Conservation (phyloP, 1,140 invertebrate genomes). For the Onthophagus taurus region DNA sequence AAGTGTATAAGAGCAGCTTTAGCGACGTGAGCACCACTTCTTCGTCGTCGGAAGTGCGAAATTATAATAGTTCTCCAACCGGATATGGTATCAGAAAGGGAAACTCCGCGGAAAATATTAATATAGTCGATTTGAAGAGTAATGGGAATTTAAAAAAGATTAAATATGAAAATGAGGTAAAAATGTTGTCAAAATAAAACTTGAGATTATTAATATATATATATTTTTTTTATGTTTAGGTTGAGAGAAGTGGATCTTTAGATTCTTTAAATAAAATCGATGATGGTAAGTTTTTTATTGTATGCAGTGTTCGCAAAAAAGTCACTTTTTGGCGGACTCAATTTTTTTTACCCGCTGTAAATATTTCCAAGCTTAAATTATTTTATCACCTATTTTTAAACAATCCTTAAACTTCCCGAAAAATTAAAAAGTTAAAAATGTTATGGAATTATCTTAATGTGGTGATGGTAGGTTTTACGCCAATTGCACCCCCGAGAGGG, state of each 20-base stretch:
- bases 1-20: slow-evolving; percentile 16
- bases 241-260: slow-evolving; percentile 40
- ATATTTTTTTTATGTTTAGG: slow-evolving; percentile 16
- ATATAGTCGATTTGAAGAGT: slow-evolving; percentile 22
- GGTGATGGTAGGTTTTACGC: slow-evolving; percentile 18
- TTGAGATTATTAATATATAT: slow-evolving; percentile 1
- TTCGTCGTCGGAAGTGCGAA: neutral
- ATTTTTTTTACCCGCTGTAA: too few relatives aligned
- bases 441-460: too few relatives aligned
- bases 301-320: neutral
- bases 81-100: slow-evolving; percentile 27
- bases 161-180: slow-evolving; percentile 35
- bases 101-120: slow-evolving; percentile 37
- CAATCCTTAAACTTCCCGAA: too few relatives aligned
- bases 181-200: neutral
- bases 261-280: slow-evolving; percentile 56
- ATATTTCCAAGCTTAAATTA: too few relatives aligned
- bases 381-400: too few relatives aligned
- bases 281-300: slow-evolving; percentile 42
- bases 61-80: neutral
- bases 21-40: slow-evolving; percentile 17
- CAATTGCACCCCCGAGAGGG: slow-evolving; percentile 20
- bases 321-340: neutral
- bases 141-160: slow-evolving; percentile 33
- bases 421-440: too few relatives aligned